A percentile compares a stretch with the other conserved stretches of the same genome.
These are phyloP conservation scores for Dipus sagitta DNA, from an alignment of 2,797 vertebrate species.

Conservation along the genomic window DNA sequence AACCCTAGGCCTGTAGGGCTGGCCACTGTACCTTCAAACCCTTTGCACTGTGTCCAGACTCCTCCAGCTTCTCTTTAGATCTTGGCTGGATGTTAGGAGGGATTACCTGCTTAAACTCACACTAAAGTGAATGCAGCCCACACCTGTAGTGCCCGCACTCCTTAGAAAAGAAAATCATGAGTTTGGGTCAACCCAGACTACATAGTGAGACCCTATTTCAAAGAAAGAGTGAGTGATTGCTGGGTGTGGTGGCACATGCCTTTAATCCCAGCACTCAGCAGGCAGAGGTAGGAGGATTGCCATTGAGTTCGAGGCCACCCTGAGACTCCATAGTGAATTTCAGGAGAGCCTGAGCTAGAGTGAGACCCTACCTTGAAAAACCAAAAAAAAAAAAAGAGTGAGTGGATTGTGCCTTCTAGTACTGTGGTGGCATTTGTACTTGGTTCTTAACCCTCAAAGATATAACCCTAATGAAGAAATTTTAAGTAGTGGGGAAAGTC, in stretches of 20 bases:
- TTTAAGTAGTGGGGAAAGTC: not conserved
- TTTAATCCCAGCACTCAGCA: no score
- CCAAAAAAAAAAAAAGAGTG: no score
- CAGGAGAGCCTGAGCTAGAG: not conserved
- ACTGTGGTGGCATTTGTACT: not conserved
- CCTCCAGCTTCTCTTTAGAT: not conserved
- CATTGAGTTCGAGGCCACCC: no score
- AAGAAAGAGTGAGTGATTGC: no score
- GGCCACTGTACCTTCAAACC: not conserved
- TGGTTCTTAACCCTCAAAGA: slow-evolving; percentile 7
- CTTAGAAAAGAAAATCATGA: not conserved
- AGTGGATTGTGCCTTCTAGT: not conserved
- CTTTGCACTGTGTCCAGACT: not conserved
- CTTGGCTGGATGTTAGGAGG: not conserved
- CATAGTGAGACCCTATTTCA: not conserved
- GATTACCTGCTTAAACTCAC: not conserved
- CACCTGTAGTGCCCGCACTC: not conserved
- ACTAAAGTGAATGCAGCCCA: not conserved
- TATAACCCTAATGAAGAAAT: not conserved
- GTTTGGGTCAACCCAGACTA: not conserved
- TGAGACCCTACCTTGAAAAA: not conserved
- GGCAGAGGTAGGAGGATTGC: no score
- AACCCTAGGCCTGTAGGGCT: not conserved
- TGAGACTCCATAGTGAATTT: no score
- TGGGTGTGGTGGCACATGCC: no score